phyloP scores from a whole-genome alignment of 2,797 vertebrate species.

The Ctenopoma kingsleyae region DNA sequence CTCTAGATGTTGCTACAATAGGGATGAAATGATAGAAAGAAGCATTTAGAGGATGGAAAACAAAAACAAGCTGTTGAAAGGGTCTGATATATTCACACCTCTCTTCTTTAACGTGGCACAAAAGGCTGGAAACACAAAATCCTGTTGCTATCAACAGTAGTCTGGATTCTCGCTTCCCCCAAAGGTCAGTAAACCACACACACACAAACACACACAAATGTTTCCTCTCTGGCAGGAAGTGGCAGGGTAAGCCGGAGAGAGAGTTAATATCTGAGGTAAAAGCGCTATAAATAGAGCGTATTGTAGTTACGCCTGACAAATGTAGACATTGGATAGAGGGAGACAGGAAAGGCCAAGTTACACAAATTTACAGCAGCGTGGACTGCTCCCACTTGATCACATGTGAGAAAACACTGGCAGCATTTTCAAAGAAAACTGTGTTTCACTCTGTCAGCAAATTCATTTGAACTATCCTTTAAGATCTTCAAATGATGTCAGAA shows the following conservation, averaged over 20 bases:
- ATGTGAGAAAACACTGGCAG: conserved; percentile 68
- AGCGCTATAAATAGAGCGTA: conserved; percentile 82
- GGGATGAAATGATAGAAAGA: conserved; percentile 16
- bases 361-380: conserved; percentile 62
- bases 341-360: conserved; percentile 66
- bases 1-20: conserved; percentile 12
- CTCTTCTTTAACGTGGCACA: conserved; percentile 47
- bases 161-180: conserved; percentile 47
- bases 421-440: conserved; percentile 57
- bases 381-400: conserved; percentile 61
- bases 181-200: conserved; percentile 70
- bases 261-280: conserved; percentile 80
- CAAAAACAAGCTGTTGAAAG: conserved; percentile 16
- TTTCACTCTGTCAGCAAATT: conserved; percentile 59
- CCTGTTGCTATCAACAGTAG: conserved; percentile 61
- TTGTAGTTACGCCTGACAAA: conserved; percentile 71
- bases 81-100: conserved; percentile 47
- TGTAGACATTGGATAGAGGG: conserved; percentile 52
- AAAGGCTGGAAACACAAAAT: conserved; percentile 68
- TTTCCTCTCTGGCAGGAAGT: conserved; percentile 81
- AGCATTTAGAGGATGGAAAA: conserved; percentile 19
- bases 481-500: conserved; percentile 35
- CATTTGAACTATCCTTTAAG: conserved; percentile 26
- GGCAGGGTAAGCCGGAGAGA: conserved; percentile 56
- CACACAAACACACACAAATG: conserved; percentile 33